Evolutionary conservation across 2,113 vertebrate species (phyloP), one percentile per base, ranked within the genome.

Genomic region (Apteryx mantelli): DNA sequence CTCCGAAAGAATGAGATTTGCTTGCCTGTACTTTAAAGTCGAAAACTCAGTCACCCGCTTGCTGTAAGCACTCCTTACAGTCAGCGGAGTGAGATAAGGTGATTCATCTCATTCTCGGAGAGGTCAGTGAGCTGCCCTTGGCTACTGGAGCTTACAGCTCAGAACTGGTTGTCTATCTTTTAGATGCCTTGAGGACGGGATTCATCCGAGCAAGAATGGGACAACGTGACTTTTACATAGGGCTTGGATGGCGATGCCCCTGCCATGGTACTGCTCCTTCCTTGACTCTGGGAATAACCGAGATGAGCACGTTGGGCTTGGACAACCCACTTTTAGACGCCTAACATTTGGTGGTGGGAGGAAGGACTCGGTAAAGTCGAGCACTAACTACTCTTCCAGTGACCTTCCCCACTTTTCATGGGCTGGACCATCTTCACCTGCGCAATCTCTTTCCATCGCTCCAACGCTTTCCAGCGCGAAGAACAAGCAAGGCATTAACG

Each of bases 401-500:
- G 38, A 66, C 65, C 26, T 82, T 87, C 58, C 32, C n/a, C n/a
- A 5, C 7, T 46, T 55, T 44, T 66, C 50, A 60, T 52, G 53
- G 66, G 14, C 8, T 63, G 52, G 38, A 74, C 95, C 89, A 69
- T 81, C 82, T 95, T 91, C 50, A 40, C 52, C 24, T 9, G 8
- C 30, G 75, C 5, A 0, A 34, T 64, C 68, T 30, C 64, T 71
- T 8, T 65, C 91, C 73, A 50, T 85, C 68, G 28, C 61, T 79
- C 64, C 78, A 84, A 82, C 46, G 91, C 87, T 80, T 87, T 96
- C 92, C 88, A 83, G 56, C 34, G 48, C 75, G 91, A 79, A 93
- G 88, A 94, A 97, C 77, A 91, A 75, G 78, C 82, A 78, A 70
- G 80, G 55, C 79, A 63, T 91, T 91, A 85, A 92, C 89, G 91